A percentile compares a stretch with the other conserved stretches of the same genome.
Conservation (phyloP, 2,797 vertebrate species). For the Eulemur albifrons region DNA sequence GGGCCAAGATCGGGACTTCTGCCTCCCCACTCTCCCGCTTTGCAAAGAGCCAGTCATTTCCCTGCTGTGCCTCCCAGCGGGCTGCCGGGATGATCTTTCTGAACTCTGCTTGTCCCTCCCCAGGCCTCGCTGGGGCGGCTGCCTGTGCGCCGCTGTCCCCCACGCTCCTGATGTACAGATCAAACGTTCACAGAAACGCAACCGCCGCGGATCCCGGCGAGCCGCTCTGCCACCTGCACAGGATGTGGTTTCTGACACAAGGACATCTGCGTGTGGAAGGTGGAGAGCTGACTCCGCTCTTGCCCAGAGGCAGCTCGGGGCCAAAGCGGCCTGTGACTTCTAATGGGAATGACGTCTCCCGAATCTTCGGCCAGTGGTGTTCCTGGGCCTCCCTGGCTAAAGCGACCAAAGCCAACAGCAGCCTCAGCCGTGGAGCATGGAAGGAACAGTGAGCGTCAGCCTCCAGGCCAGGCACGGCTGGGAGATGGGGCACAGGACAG, state of each 20-base stretch:
- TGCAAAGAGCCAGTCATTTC: not conserved
- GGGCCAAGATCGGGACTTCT: not conserved
- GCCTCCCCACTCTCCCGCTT: not conserved
- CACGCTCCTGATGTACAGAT: not conserved
- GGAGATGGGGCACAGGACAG: not conserved
- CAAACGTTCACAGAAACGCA: not conserved
- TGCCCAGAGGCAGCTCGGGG: not conserved
- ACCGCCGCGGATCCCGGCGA: not conserved
- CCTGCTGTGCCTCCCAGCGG: not conserved
- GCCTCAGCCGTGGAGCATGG: not conserved
- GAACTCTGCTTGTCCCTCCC: not conserved
- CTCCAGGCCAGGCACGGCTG: not conserved
- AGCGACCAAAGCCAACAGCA: not conserved
- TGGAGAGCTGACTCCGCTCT: not conserved
- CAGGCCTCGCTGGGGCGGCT: not conserved
- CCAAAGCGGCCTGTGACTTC: not conserved
- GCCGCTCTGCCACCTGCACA: not conserved
- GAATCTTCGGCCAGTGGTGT: not conserved
- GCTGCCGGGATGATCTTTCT: not conserved
- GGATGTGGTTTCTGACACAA: not conserved
- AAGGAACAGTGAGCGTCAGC: rapidly evolving
- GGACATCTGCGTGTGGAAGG: not conserved
- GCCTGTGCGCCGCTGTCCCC: not conserved
- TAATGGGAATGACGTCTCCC: not conserved
- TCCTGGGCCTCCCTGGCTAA: not conserved